Evolutionary conservation across 2,113 vertebrate genomes (phyloP), one percentile per base, ranked within the genome.

Genomic region (Bufo bufo): DNA sequence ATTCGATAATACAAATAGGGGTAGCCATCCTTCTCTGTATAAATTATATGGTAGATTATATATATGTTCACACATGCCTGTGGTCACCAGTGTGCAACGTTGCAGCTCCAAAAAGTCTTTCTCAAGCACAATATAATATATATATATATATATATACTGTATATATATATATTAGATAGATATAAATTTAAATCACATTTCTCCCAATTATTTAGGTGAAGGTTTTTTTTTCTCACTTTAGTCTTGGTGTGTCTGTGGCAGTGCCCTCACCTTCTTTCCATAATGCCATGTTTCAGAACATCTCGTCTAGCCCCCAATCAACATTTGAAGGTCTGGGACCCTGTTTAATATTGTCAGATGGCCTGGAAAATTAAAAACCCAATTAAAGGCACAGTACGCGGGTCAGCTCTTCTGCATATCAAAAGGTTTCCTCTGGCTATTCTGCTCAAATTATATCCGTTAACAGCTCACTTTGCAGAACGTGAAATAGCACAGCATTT

Each of bases 361-460:
- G 98, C 96, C 97, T 97, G 98, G 97, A 99, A 99, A 99, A 99
- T 99, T 98, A 98, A 99, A 99, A 99, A 98, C 96, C 97, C 97
- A 99, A 99, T 99, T 99, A 99, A 98, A 97, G 97, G 96, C 97
- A 97, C 97, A 96, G 96, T 96, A 96, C 95, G 94, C 95, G 96
- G 97, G 97, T 99, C 97, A 98, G 96, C 98, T 99, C 97, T 94
- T 99, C 98, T 99, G 97, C 98, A 99, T 99, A 99, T 99, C 97
- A 99, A 99, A 99, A 99, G 98, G 95, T 95, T 96, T 99, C 97
- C 96, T 97, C 97, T 97, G 96, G 97, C 97, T 97, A 97, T 98
- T 97, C 96, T 94, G 95, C 94, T 96, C 97, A 99, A 97, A 99
- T 98, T 97, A 97, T 98, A 97, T 98, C 97, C 95, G 97, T 97